Evolutionary conservation across 2,113 vertebrate genomes (phyloP), one percentile per base, ranked within the genome.

Genomic region (Pandion haliaetus): DNA sequence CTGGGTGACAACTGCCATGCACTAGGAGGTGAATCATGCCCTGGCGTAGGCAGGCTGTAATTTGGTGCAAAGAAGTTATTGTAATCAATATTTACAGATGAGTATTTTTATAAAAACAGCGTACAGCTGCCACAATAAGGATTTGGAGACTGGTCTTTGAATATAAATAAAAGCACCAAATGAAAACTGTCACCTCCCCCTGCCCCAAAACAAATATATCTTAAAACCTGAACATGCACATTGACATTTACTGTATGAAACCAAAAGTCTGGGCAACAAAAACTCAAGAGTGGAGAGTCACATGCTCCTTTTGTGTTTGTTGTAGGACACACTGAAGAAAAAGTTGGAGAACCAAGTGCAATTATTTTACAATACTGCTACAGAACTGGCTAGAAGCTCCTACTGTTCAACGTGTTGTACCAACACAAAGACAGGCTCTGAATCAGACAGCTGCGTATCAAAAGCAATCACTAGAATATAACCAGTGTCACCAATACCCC

Each of bases 1-100:
- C 84, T 76, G 74, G 70, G 74, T 92, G 85, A 92, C 74, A 88
- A 73, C 44, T 82, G 61, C 32, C 63, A n/a, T 5, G 28, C 65
- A 58, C n/a, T 10, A 76, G 62, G 74, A 92, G 82, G 66, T 86
- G 93, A 96, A 65, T 95, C 93, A 93, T 45, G 45, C 40, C 82
- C 92, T 93, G 84, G 93, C 93, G 85, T 1, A 82, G 34, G 36
- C 42, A 95, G 82, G 44, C 71, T 92, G 79, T 61, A 80, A 94
- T 96, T 92, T 93, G 38, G 78, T 73, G 74, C 44, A 69, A 67
- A 83, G 49, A 77, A 95, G 47, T 85, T 78, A 63, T 45, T 78
- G 38, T 80, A 82, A 90, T 88, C 87, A 89, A 88, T 93, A 93
- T 86, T 92, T 95, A 67, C 74, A 77, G 82, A 73, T 29, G 54